Base-by-base conservation (phyloP, 2,888 invertebrate genomes). In the Pteria penguin region DNA sequence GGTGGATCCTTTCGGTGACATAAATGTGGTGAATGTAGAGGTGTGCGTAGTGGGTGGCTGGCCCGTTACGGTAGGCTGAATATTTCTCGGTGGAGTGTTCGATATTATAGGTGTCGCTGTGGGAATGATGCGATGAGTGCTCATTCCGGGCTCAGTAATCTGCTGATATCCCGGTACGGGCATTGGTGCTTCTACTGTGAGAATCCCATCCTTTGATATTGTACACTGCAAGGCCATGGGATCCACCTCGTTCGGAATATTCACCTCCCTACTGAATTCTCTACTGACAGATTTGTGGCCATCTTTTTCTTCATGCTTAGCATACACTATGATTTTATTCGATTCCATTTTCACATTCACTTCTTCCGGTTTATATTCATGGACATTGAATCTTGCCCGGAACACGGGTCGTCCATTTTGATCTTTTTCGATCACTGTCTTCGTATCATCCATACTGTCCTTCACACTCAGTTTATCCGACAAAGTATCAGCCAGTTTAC, bases 291-390 rank as follows among this genome's bases (percentile, higher is more conserved):
- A 84, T 61, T 87, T 85, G n/a, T 84, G 85, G 4, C 85, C 88
- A 29, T 82, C 80, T 54, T 85, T 87, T 69, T 87, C 86, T 72
- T 88, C 88, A 62, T 89, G 89, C 60, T 81, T 80, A 1, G 89
- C 90, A 26, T 84, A 83, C 5, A 90, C 89, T 57, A 87, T 84
- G 22, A 90, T 75, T 72, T 87, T 89, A 72, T 85, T 82, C 22
- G 82, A 78, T 73, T 89, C 88, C 83, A 88, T 89, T 80, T 88
- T 87, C 1, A 90, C 89, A 77, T 82, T 87, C 5, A 90, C 87
- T 74, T 90, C 89, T 24, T 90, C 89, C 1, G 89, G 88, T 61
- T 84, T 85, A 77, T 89, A 90, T 14, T 86, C 83, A 36, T 86
- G 83, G 36, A 90, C 89, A 80, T 89, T 87, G 79, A 90, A 90